Base-by-base conservation (phyloP, 2,113 vertebrate species). In the Prunella fulvescens region DNA sequence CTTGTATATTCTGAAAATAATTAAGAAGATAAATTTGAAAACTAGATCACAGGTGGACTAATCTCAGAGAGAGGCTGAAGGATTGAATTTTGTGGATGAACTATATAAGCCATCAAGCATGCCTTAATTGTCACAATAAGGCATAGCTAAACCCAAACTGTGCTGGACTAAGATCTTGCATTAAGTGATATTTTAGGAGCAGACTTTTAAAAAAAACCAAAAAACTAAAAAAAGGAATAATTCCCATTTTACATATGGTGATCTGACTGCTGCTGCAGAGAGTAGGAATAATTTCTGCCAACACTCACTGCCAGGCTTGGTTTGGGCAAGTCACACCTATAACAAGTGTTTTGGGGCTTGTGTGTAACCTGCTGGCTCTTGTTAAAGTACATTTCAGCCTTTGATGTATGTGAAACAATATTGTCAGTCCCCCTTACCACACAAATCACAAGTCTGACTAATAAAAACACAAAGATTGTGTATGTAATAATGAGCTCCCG, bases 401-500 rank as follows among this genome's bases (percentile, higher is more conserved):
- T 97, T 97, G 93, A 96, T 95, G 86, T 92, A 91, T 60, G 80
- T 92, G 92, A 93, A 96, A 94, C 66, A 88, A 96, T 95, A 96
- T 93, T 96, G 81, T 79, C 88, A 89, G 86, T 85, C 44, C 69
- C 86, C 71, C 71, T 96, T 95, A 96, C 81, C 93, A 73, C 90
- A 96, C 88, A 95, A 95, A 96, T 95, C 93, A 95, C 93, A 74
- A 89, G 88, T 31, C 84, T 90, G 74, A 89, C 90, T 96, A 95
- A 96, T 94, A 97, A 97, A 97, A 97, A 81, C 60, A 91, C 66
- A 61, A 82, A 78, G 95, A 93, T 74, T 96, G 78, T 74, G 57
- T 91, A 77, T 91, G 60, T 71, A 96, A 95, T 97, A 96, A 97
- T 97, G 94, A 97, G 94, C 66, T 96, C 95, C 95, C 93, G 42